These are phyloP conservation scores for Chloebia gouldiae DNA, from an alignment of 2,113 vertebrate genomes.

Conservation along the genomic window DNA sequence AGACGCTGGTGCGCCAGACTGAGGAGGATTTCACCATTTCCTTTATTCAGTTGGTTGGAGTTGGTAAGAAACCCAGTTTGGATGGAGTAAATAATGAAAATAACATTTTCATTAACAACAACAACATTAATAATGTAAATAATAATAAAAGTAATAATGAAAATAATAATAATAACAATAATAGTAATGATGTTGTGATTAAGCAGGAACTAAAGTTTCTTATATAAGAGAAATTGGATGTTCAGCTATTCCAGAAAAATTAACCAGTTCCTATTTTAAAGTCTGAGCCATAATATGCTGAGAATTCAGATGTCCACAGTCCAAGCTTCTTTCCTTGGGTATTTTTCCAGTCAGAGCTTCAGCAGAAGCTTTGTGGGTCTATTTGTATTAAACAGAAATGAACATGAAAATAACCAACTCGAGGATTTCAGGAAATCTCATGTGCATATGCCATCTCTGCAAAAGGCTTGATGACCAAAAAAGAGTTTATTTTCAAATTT, in stretches of 20 bases:
- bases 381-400: not conserved
- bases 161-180: not conserved
- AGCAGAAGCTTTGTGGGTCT: not conserved
- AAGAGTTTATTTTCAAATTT: not conserved
- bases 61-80: constrained; percentile 69
- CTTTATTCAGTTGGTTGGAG: constrained; percentile 81
- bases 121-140: not conserved
- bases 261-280: not conserved
- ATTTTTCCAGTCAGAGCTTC: not conserved
- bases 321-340: not conserved
- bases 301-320: not conserved
- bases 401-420: not conserved
- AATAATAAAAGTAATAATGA: not conserved
- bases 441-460: not conserved
- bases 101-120: no score
- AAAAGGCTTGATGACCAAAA: not conserved
- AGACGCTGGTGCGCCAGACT: constrained; percentile 71
- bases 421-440: not conserved
- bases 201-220: not conserved
- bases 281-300: not conserved
- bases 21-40: constrained; percentile 82
- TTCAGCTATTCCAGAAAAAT: not conserved
- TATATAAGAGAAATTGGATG: not conserved
- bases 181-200: not conserved
- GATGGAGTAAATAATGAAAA: not conserved